Evolutionary conservation across 2,797 vertebrate genomes (phyloP), one percentile per base, ranked within the genome.

Genomic region (Harpia harpyja): DNA sequence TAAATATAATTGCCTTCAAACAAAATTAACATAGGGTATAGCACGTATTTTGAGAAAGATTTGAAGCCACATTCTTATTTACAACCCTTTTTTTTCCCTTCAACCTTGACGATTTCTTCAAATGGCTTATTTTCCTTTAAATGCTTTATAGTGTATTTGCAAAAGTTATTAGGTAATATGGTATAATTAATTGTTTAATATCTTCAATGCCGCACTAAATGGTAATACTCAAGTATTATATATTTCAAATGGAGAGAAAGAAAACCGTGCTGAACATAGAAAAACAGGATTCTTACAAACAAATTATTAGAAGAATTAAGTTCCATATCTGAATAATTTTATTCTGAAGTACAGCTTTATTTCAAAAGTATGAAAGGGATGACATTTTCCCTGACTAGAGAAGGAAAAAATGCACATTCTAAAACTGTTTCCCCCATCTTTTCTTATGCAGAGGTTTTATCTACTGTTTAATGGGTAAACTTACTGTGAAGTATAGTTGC

Each of bases 391-490:
- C 96, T 98, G 82, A 39, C 39, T 96, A 87, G 89, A 95, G 85
- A 92, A 93, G 74, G 97, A 70, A 54, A 96, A 96, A 96, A 96
- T 94, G 91, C 70, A 78, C 80, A 83, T 95, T 97, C 91, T 97
- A 84, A 96, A 96, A 95, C 79, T 83, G 82, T 95, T 97, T 94
- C 97, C 72, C 88, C 87, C 91, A 77, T 98, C 97, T 98, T 98
- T 97, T 98, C 97, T 96, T 97, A 98, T 97, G 97, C 97, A 96
- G 94, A 97, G 97, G 98, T 98, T 99, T 99, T 98, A 98, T 99
- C 98, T 98, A 95, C 98, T 96, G 95, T 98, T 98, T 98, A 99
- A 99, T 98, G 98, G 98, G 98, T 99, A 99, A 99, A 99, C 99
- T 97, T 98, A 99, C 98, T 99, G 98, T 98, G 98, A 99, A 98